Evolutionary conservation across 2,888 invertebrate genomes (phyloP).

Genomic region (Troides oblongomaculatus): DNA sequence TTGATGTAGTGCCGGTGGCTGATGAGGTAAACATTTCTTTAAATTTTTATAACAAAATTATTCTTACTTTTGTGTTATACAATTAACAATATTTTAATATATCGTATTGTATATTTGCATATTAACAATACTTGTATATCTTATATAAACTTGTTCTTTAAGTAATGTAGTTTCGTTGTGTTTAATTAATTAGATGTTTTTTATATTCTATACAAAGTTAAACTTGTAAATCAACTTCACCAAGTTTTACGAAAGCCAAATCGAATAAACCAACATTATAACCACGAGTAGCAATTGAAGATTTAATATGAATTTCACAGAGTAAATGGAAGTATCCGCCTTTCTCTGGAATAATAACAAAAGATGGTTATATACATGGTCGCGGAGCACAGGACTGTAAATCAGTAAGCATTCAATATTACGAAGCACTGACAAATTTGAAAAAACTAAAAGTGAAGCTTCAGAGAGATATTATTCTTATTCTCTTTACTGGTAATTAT

Average conservation of each 20-base stretch:
- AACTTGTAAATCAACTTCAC: too few relatives aligned
- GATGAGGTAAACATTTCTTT: conserved; percentile 6
- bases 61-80: background rate
- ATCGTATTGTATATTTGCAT: background rate
- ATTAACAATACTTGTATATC: background rate
- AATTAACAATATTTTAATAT: background rate
- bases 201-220: background rate
- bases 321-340: conserved; percentile 12
- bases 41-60: background rate
- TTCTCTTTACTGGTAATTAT: conserved; percentile 82
- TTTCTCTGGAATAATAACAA: conserved; percentile 88
- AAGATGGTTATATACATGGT: conserved; percentile 88
- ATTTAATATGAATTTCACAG: background rate
- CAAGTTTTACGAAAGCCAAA: too few relatives aligned
- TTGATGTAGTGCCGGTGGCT: conserved; percentile 7
- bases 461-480: conserved; percentile 81
- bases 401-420: conserved; percentile 83
- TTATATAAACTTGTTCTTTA: background rate
- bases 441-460: conserved; percentile 70
- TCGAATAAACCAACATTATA: background rate
- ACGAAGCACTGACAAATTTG: conserved; percentile 81
- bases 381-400: conserved; percentile 88
- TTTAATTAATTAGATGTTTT: background rate
- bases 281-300: background rate
- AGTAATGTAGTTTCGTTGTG: background rate